Evolutionary conservation across 2,888 invertebrate genomes (phyloP).

Genomic region (Diplazon laetatorius): DNA sequence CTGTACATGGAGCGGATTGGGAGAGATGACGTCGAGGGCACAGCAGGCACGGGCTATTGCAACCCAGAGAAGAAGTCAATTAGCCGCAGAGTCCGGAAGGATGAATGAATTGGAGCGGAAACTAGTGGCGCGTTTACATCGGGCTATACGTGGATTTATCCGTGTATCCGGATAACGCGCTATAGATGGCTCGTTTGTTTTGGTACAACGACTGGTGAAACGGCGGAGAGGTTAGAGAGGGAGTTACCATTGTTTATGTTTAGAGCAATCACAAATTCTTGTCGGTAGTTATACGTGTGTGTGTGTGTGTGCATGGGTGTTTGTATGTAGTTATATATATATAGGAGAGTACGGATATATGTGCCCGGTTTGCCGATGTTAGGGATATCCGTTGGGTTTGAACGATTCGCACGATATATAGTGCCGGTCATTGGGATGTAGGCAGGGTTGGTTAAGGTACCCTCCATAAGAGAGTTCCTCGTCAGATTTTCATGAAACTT

Average conservation of each 20-base stretch:
- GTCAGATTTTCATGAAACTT: no score
- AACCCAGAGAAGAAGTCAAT: constrained; percentile 69
- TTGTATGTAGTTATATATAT: background rate
- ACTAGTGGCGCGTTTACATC: constrained; percentile 38
- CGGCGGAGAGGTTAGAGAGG: constrained; percentile 54
- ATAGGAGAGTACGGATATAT: background rate
- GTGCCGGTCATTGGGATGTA: constrained; percentile 1
- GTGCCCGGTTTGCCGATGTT: background rate
- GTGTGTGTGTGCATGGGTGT: constrained; percentile 8
- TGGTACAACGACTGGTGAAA: constrained; percentile 38
- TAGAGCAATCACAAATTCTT: constrained; percentile 75
- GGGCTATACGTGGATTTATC: constrained; percentile 27
- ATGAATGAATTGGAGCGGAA: constrained; percentile 73
- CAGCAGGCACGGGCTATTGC: constrained; percentile 29
- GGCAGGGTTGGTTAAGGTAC: background rate
- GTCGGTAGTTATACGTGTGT: constrained; percentile 66
- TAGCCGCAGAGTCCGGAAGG: constrained; percentile 66
- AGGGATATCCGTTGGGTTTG: background rate
- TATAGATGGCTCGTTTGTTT: constrained; percentile 44
- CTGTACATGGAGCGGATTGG: constrained; percentile 19
- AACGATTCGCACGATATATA: constrained; percentile 10
- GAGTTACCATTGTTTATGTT: constrained; percentile 73
- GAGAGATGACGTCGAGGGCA: constrained; percentile 32
- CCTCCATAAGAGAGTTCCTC: no score
- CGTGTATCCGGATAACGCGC: constrained; percentile 59